Conservation (phyloP, 2,888 invertebrate species). For the Clostera curtula region DNA sequence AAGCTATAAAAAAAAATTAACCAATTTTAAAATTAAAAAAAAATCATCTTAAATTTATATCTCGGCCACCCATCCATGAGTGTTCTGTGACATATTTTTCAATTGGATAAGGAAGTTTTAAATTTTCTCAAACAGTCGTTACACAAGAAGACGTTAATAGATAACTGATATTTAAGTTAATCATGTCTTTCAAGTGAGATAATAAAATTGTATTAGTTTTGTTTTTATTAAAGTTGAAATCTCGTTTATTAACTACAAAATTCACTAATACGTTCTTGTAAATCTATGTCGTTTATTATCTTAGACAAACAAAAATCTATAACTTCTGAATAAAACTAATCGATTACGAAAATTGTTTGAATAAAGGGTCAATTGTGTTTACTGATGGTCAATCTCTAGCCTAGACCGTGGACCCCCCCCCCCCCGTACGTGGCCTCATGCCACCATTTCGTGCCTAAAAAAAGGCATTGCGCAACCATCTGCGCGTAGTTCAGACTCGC, state of each 20-base stretch:
- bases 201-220: neutral
- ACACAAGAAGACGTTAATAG: neutral
- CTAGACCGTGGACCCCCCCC: no score
- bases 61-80: no score
- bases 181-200: neutral
- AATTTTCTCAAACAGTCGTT: constrained; percentile 1
- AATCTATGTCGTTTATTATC: neutral
- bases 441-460: neutral
- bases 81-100: neutral
- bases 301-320: neutral
- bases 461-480: neutral
- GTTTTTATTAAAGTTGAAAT: neutral
- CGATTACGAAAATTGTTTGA: neutral
- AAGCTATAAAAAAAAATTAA: no score
- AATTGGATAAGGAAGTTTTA: neutral
- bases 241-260: neutral
- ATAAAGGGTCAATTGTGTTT: no score
- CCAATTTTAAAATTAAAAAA: no score
- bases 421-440: no score
- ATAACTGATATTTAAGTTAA: constrained; percentile 1
- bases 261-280: neutral
- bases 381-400: no score
- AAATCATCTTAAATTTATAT: neutral
- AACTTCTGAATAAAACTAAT: neutral
- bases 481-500: neutral